Evolutionary conservation across 2,888 invertebrate species (phyloP).

Genomic region (Synergus umbraculus): DNA sequence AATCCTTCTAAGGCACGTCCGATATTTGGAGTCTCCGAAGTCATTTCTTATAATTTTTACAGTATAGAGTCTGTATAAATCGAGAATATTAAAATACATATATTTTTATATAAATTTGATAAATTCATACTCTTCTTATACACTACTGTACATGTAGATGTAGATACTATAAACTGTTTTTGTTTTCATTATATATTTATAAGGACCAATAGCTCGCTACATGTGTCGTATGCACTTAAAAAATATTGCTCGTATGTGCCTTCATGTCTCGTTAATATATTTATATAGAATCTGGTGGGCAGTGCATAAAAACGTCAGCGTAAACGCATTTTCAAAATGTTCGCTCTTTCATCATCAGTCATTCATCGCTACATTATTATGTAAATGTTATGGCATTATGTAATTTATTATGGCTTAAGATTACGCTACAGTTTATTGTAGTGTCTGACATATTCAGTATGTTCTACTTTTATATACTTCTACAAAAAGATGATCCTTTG

Average conservation of each 20-base stretch:
- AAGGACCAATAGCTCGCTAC: constrained; percentile 1
- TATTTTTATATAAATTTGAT: constrained; percentile 60
- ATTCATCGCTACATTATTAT: constrained; percentile 66
- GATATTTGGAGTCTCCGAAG: constrained; percentile 55
- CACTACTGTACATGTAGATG: constrained; percentile 51
- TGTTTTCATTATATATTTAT: constrained; percentile 44
- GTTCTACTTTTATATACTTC: constrained; percentile 49
- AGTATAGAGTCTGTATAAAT: constrained; percentile 54
- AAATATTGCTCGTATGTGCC: constrained; percentile 68
- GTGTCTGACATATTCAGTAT: constrained; percentile 64
- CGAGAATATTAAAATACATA: constrained; percentile 64
- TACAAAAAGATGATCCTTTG: constrained; percentile 46
- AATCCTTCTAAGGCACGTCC: constrained; percentile 63
- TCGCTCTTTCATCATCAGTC: constrained; percentile 60
- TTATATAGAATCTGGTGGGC: constrained; percentile 69
- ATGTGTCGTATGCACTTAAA: constrained; percentile 59
- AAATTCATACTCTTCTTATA: constrained; percentile 55
- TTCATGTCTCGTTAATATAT: constrained; percentile 64
- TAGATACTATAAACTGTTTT: constrained; percentile 50
- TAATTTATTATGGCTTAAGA: constrained; percentile 75
- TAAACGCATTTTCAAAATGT: constrained; percentile 44
- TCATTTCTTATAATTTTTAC: constrained; percentile 44
- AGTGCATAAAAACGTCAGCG: constrained; percentile 43
- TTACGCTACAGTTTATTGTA: constrained; percentile 70
- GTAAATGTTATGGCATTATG: constrained; percentile 76